A percentile compares a stretch with the other conserved stretches of the same genome.
These are phyloP conservation scores for Chouioia cunea DNA, from an alignment of 2,888 invertebrate genomes.

Conservation along the genomic window DNA sequence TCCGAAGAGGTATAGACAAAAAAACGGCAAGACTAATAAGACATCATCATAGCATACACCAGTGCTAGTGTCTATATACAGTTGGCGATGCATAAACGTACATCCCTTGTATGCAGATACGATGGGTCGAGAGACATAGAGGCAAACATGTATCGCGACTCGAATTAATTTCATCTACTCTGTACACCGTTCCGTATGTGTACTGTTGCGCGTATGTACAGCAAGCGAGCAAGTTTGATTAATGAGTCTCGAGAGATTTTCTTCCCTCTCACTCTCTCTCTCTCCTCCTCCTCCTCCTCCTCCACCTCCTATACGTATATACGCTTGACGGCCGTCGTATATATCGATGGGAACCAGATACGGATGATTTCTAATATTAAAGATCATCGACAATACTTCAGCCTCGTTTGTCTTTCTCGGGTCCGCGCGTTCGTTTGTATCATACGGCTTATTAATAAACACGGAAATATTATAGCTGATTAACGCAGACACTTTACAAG, in stretches of 20 bases:
- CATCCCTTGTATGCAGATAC: constrained; percentile 32
- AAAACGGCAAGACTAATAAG: too few species aligned
- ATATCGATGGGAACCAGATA: constrained; percentile 12
- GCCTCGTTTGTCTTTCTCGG: constrained; percentile 14
- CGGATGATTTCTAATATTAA: constrained; percentile 7
- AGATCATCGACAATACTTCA: constrained; percentile 8
- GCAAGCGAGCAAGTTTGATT: constrained; percentile 19
- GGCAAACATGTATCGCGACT: constrained; percentile 11
- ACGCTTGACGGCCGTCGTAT: background rate
- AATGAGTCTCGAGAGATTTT: constrained; percentile 8
- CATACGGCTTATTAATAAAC: too few species aligned
- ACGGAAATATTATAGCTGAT: background rate
- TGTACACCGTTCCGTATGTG: background rate
- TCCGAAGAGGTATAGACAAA: too few species aligned
- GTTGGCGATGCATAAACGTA: too few species aligned
- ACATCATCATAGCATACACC: too few species aligned
- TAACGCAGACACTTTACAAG: constrained; percentile 2
- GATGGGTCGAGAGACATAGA: background rate
- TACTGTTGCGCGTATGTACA: background rate
- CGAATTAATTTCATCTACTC: constrained; percentile 35
- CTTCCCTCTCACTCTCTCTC: background rate
- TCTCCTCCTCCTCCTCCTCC: too few species aligned
- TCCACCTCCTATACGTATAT: background rate
- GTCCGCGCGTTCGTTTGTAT: too few species aligned
- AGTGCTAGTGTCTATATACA: too few species aligned